Evolutionary conservation across 2,888 invertebrate species (phyloP).

Genomic region (Onthophagus sagittarius): DNA sequence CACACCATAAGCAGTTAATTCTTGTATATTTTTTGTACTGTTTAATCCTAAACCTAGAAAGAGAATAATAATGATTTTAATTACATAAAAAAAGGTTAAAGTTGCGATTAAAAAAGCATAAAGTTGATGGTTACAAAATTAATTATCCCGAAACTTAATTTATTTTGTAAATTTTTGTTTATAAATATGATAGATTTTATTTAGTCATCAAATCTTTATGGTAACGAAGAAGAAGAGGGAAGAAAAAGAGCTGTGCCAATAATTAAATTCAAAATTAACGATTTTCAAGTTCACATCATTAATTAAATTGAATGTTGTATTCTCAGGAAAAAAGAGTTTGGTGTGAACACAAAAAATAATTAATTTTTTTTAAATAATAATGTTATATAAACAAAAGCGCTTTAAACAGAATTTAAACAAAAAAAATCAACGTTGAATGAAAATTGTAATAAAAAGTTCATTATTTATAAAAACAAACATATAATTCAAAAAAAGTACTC

Average conservation of each 20-base stretch:
- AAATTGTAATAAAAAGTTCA: constrained; percentile 16
- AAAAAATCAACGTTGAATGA: not conserved
- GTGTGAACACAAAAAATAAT: not conserved
- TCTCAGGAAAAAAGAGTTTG: not conserved
- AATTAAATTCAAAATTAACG: not conserved
- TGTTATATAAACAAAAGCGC: constrained; percentile 14
- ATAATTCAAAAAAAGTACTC: constrained; percentile 26
- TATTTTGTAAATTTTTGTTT: too few species aligned
- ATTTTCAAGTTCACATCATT: not conserved
- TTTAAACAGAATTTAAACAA: not conserved
- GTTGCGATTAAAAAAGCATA: not conserved
- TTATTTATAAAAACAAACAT: constrained; percentile 22
- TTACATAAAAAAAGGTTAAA: not conserved
- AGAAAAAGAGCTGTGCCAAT: not conserved
- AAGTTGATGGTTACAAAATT: not conserved
- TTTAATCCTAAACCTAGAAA: constrained; percentile 14
- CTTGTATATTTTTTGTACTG: constrained; percentile 18
- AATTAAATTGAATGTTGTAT: not conserved
- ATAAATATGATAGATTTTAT: too few species aligned
- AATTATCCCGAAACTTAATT: not conserved
- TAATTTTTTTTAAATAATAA: not conserved
- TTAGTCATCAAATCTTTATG: not conserved
- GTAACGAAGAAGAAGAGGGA: too few species aligned
- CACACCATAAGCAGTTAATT: not conserved
- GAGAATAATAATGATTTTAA: not conserved